A percentile compares a stretch with the other conserved stretches of the same genome.
Conservation (phyloP, 2,113 vertebrate species). For the Otocyon megalotis region DNA sequence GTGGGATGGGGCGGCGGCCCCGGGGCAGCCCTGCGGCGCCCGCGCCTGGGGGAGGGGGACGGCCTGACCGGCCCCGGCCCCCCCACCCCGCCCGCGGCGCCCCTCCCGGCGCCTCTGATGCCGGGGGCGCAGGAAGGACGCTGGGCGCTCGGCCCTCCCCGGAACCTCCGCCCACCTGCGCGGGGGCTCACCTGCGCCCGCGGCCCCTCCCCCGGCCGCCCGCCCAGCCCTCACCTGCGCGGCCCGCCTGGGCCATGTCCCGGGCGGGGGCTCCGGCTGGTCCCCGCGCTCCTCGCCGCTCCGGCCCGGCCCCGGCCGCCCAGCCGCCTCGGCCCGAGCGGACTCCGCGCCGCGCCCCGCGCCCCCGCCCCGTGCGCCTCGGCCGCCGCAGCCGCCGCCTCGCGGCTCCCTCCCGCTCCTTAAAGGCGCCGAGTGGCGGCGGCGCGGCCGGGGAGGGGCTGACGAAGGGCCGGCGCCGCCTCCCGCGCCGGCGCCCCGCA, state of each 20-base stretch:
- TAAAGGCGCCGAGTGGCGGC: constrained; percentile 83
- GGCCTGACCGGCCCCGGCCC: not conserved
- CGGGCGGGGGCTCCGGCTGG: constrained; percentile 72
- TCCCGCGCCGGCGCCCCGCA: constrained; percentile 63
- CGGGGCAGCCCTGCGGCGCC: constrained; percentile 45
- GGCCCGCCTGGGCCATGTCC: constrained; percentile 84
- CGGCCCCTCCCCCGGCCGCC: not conserved
- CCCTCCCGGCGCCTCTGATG: no score
- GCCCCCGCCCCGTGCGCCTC: constrained; percentile 68
- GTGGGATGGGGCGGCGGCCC: constrained; percentile 19
- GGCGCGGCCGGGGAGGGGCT: constrained; percentile 75
- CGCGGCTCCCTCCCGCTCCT: constrained; percentile 80
- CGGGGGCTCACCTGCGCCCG: not conserved
- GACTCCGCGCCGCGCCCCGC: constrained; percentile 67
- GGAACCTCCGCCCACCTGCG: no score
- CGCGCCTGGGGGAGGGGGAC: not conserved
- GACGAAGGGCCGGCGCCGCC: constrained; percentile 71
- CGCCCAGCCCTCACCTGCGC: constrained; percentile 81
- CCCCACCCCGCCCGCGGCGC: not conserved
- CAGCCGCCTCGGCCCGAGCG: constrained; percentile 68
- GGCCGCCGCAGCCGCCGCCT: constrained; percentile 78
- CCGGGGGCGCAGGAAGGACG: no score
- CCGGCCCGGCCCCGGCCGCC: constrained; percentile 58
- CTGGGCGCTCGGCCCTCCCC: no score
- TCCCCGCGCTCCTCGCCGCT: constrained; percentile 66